These are phyloP conservation scores for Tenodera sinensis DNA, from an alignment of 2,888 invertebrate genomes.

Conservation along the genomic window DNA sequence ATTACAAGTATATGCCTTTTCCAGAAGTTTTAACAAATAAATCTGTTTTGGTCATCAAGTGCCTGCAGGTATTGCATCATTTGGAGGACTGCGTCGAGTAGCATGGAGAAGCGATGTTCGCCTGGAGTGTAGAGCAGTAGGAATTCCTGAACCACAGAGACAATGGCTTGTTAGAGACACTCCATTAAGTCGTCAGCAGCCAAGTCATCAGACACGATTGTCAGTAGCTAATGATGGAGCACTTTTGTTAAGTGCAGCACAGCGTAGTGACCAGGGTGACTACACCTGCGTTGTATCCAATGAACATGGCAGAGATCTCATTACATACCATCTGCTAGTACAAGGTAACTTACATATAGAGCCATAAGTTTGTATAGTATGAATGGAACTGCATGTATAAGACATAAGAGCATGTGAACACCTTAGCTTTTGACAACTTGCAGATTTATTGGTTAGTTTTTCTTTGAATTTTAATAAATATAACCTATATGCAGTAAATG, in stretches of 20 bases:
- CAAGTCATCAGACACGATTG: conserved; percentile 12
- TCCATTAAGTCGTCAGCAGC: conserved; percentile 2
- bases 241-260: conserved; percentile 35
- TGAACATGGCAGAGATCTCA: conserved; percentile 34
- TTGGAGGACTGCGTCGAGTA: conserved; percentile 36
- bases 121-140: conserved; percentile 37
- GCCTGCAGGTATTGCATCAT: conserved; percentile 39
- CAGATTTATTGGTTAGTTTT: too few relatives aligned
- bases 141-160: conserved; percentile 36
- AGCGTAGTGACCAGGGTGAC: conserved; percentile 37
- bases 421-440: too few relatives aligned
- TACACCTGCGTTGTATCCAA: conserved; percentile 37
- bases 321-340: conserved; percentile 36
- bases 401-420: too few relatives aligned
- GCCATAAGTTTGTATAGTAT: conserved; percentile 6
- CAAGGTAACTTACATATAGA: conserved; percentile 32
- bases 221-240: conserved; percentile 34
- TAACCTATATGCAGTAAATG: too few relatives aligned
- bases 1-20: not conserved
- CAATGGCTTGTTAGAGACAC: conserved; percentile 26
- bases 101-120: conserved; percentile 37
- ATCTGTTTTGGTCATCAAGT: conserved; percentile 23
- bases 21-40: not conserved
- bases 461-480: too few relatives aligned
- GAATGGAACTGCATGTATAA: not conserved